A percentile compares a stretch with the other conserved stretches of the same genome.
Conservation (phyloP, 1,140 invertebrate genomes). For the Megalopta genalis region DNA sequence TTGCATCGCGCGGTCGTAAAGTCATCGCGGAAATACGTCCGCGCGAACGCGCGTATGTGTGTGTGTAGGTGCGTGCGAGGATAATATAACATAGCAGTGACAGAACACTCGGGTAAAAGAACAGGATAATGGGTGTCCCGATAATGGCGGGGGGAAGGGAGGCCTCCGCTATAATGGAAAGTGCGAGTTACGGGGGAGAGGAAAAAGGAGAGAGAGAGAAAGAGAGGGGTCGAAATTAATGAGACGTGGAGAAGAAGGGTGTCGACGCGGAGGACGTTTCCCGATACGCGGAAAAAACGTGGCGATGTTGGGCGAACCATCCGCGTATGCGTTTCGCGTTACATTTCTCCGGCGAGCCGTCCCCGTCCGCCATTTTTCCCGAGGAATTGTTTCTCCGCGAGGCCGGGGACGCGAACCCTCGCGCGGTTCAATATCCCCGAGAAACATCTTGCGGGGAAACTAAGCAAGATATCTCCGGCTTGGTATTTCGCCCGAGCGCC, state of each 20-base stretch:
- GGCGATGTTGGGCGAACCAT: neutral
- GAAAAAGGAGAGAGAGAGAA: neutral
- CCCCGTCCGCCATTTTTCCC: neutral
- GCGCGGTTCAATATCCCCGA: neutral
- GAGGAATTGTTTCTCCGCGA: neutral
- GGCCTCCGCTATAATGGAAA: neutral
- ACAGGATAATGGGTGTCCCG: too few species aligned
- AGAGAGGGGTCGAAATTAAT: conserved; percentile 11
- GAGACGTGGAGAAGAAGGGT: neutral
- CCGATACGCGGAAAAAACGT: neutral
- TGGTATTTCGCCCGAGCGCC: conserved; percentile 63
- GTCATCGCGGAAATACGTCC: neutral
- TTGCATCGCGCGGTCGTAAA: neutral
- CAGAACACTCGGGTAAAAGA: too few species aligned
- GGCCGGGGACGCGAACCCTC: too few species aligned
- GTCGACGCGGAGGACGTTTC: neutral
- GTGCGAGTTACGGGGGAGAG: neutral
- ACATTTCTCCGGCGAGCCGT: neutral
- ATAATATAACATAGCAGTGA: too few species aligned
- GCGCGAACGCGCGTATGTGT: too few species aligned
- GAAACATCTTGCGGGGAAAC: neutral
- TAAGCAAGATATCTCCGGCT: conserved; percentile 43
- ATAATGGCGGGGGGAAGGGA: conserved; percentile 16
- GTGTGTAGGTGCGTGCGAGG: too few species aligned
- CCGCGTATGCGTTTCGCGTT: neutral